phyloP scores from a whole-genome alignment of 1,140 invertebrate genomes.

The Ostrea edulis region DNA sequence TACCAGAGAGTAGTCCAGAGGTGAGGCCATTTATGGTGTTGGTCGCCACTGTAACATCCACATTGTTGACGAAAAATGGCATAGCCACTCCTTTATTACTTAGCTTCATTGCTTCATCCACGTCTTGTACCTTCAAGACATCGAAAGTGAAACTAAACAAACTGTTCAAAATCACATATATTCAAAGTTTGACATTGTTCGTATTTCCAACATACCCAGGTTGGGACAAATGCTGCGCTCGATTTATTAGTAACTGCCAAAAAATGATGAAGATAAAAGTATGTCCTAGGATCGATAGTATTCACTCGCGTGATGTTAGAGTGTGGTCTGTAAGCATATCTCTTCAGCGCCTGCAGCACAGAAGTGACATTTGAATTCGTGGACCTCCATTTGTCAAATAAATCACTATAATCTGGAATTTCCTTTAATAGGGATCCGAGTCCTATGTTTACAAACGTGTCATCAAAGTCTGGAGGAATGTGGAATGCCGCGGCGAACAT shows the following conservation, averaged over 20 bases:
- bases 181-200: not conserved
- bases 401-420: slow-evolving; percentile 56
- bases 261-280: slow-evolving; percentile 69
- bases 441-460: slow-evolving; percentile 75
- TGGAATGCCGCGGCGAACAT: slow-evolving; percentile 64
- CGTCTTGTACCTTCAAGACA: slow-evolving; percentile 62
- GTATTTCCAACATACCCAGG: slow-evolving; percentile 69
- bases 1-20: slow-evolving; percentile 58
- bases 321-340: slow-evolving; percentile 74
- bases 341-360: slow-evolving; percentile 66
- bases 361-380: slow-evolving; percentile 68
- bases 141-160: not conserved
- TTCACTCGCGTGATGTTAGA: slow-evolving; percentile 64
- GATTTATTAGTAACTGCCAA: slow-evolving; percentile 54
- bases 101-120: slow-evolving; percentile 59
- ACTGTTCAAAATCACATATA: not conserved
- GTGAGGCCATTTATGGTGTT: slow-evolving; percentile 71
- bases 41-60: slow-evolving; percentile 69
- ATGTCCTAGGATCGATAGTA: slow-evolving; percentile 73
- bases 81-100: slow-evolving; percentile 64
- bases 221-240: slow-evolving; percentile 70
- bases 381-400: slow-evolving; percentile 58
- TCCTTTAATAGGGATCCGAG: slow-evolving; percentile 66
- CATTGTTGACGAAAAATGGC: slow-evolving; percentile 73
- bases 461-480: slow-evolving; percentile 77